Evolutionary conservation across 2,888 invertebrate species (phyloP).

Genomic region (Apamea sordens): DNA sequence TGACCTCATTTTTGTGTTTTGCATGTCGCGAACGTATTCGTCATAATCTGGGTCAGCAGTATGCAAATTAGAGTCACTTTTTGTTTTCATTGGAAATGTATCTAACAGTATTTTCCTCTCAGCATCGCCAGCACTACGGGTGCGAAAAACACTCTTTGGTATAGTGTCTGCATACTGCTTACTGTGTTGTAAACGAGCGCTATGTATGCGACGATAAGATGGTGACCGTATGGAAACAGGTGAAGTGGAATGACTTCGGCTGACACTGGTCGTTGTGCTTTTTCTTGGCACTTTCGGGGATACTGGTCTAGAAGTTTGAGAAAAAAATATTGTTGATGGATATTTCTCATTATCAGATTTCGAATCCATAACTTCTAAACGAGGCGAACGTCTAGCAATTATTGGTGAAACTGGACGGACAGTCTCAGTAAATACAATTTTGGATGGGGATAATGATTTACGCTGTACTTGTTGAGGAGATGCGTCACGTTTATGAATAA

Average conservation of each 20-base stretch:
- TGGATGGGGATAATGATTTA: conserved; percentile 78
- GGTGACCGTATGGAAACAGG: conserved; percentile 92
- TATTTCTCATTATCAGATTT: conserved; percentile 70
- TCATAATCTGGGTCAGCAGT: conserved; percentile 91
- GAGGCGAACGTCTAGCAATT: conserved; percentile 69
- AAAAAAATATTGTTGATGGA: conserved; percentile 80
- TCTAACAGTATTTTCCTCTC: conserved; percentile 79
- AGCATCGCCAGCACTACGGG: conserved; percentile 92
- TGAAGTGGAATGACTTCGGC: conserved; percentile 88
- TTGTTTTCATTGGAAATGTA: conserved; percentile 73
- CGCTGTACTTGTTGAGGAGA: conserved; percentile 65
- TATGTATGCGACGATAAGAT: conserved; percentile 92
- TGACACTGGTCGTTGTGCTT: conserved; percentile 65
- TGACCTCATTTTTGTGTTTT: conserved; percentile 92
- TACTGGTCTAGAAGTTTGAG: conserved; percentile 84
- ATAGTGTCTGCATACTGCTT: conserved; percentile 77
- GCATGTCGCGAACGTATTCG: conserved; percentile 92
- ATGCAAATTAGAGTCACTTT: conserved; percentile 83
- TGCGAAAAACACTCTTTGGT: conserved; percentile 88
- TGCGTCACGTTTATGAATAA: conserved; percentile 68
- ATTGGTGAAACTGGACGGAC: conserved; percentile 82
- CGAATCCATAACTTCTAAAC: conserved; percentile 65
- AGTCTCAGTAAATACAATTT: conserved; percentile 83
- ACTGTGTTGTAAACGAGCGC: conserved; percentile 82
- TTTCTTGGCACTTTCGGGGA: conserved; percentile 82